Percentiles rank a stretch among this genome's conserved stretches.
These are phyloP conservation scores for Linhomoeus sp. DNA, from an alignment of 2,888 invertebrate genomes.

Conservation along the genomic window DNA sequence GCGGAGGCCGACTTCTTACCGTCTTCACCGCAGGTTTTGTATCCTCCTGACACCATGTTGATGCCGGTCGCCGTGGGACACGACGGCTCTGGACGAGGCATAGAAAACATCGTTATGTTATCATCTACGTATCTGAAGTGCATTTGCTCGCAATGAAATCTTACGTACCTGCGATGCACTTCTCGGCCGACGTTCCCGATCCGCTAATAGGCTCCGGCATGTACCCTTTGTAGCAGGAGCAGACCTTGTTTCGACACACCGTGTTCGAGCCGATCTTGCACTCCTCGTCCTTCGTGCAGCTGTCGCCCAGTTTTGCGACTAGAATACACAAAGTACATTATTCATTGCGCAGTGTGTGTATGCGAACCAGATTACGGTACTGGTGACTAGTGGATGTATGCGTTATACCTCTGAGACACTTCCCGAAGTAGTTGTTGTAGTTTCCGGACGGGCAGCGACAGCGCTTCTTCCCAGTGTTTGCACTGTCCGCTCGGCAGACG, in stretches of 20 bases:
- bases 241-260: constrained; percentile 4
- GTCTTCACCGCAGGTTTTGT: constrained; percentile 5
- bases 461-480: too few species aligned
- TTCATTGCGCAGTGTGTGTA: constrained; percentile 1
- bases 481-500: constrained; percentile 4
- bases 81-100: constrained; percentile 5
- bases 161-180: constrained; percentile 1
- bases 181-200: neutral
- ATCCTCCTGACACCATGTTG: constrained; percentile 1
- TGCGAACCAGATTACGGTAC: neutral
- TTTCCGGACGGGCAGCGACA: constrained; percentile 2
- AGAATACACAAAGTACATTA: neutral
- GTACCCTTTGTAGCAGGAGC: constrained; percentile 6
- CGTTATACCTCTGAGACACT: constrained; percentile 2
- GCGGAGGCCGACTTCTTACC: constrained; percentile 1
- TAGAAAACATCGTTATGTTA: neutral
- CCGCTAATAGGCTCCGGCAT: constrained; percentile 6
- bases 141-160: too few species aligned
- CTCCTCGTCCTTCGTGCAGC: constrained; percentile 6
- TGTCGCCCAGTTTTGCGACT: constrained; percentile 5
- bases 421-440: neutral
- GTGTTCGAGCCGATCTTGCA: constrained; percentile 8
- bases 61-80: constrained; percentile 7
- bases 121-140: too few species aligned
- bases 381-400: too few species aligned